Evolutionary conservation across 1,140 invertebrate species (phyloP).

Genomic region (Thereuonema tuberculata): DNA sequence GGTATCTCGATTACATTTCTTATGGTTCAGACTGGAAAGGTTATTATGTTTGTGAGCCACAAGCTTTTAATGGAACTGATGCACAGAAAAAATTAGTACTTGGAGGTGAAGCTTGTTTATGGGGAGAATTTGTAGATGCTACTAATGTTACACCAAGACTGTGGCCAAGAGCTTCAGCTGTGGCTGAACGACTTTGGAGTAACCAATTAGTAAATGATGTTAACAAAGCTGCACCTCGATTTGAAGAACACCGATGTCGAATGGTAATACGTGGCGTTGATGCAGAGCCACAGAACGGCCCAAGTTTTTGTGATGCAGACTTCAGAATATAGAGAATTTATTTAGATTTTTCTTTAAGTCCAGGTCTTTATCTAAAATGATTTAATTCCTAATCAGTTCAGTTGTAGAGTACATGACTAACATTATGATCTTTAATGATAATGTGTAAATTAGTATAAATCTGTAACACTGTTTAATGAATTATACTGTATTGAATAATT

Average conservation of each 20-base stretch:
- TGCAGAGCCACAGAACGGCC: conserved; percentile 48
- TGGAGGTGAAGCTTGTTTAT: conserved; percentile 83
- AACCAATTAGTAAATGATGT: conserved; percentile 35
- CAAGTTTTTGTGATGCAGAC: conserved; percentile 27
- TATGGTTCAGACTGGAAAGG: conserved; percentile 34
- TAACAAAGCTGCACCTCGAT: conserved; percentile 36
- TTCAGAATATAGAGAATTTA: too few species aligned
- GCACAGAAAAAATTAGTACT: conserved; percentile 37
- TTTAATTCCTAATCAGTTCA: too few species aligned
- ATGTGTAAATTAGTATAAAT: too few species aligned
- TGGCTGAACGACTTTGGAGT: conserved; percentile 74
- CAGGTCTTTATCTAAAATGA: too few species aligned
- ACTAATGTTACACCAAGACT: conserved; percentile 44
- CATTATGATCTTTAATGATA: too few species aligned
- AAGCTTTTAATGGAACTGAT: conserved; percentile 27
- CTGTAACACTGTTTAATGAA: too few species aligned
- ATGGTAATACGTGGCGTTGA: conserved; percentile 55
- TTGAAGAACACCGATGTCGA: conserved; percentile 34
- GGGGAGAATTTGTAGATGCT: conserved; percentile 69
- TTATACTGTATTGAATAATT: too few species aligned
- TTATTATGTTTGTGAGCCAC: conserved; percentile 36
- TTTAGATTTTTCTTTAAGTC: too few species aligned
- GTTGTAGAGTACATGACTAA: too few species aligned
- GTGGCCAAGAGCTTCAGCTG: conserved; percentile 64
- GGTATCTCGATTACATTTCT: conserved; percentile 36